These are phyloP conservation scores for Uropsilus gracilis DNA, from an alignment of 2,113 vertebrate genomes.

Conservation along the genomic window DNA sequence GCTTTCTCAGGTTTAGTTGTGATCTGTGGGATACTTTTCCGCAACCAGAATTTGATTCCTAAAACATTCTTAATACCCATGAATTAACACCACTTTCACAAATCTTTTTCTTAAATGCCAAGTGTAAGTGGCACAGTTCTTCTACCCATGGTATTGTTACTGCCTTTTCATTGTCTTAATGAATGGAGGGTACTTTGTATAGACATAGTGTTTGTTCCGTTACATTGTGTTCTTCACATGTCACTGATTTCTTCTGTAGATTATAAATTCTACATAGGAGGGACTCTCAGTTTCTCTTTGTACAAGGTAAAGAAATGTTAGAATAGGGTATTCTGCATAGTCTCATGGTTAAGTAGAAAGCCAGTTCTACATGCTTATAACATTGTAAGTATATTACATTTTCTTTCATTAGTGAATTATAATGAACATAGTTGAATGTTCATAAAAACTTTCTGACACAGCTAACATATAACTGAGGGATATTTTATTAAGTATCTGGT, in stretches of 20 bases:
- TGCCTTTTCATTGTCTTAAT: background rate
- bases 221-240: background rate
- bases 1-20: background rate
- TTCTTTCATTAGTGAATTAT: background rate
- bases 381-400: background rate
- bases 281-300: background rate
- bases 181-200: background rate
- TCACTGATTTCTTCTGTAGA: background rate
- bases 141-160: background rate
- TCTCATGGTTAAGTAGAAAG: background rate
- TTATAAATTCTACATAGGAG: background rate
- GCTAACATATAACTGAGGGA: background rate
- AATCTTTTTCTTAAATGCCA: background rate
- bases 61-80: background rate
- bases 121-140: background rate
- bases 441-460: background rate
- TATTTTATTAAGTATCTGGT: background rate
- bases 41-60: background rate
- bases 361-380: background rate
- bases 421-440: background rate
- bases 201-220: background rate
- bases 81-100: background rate
- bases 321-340: background rate
- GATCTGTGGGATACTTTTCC: background rate
- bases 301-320: background rate